Percentiles rank a stretch among this genome's conserved stretches.
phyloP scores from a whole-genome alignment of 2,888 invertebrate genomes.

The Raillietiella orientalis region DNA sequence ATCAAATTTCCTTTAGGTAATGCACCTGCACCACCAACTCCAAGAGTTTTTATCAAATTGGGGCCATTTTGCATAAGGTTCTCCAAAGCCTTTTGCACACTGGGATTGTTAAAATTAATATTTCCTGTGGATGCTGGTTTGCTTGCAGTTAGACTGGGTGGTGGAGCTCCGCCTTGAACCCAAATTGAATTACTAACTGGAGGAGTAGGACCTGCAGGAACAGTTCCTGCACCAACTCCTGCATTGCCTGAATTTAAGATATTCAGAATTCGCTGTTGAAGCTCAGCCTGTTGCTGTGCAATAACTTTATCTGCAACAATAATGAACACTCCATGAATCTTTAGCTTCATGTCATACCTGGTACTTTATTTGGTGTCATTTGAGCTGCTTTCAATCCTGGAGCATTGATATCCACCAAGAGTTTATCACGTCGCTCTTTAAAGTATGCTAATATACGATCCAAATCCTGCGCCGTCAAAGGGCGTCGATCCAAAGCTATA shows the following conservation, averaged over 20 bases:
- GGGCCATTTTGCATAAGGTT: conserved; percentile 15
- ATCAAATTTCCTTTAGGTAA: neutral
- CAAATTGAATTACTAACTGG: conserved; percentile 1
- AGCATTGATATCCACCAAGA: too few relatives aligned
- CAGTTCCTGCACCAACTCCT: conserved; percentile 9
- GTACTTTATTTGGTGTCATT: too few relatives aligned
- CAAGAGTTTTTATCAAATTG: neutral
- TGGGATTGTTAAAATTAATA: conserved; percentile 14
- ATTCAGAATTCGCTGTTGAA: conserved; percentile 42
- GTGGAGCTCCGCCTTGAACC: conserved; percentile 5
- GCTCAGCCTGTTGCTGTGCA: conserved; percentile 22
- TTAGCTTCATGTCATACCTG: too few relatives aligned
- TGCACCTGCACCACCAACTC: neutral
- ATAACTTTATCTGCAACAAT: too few relatives aligned
- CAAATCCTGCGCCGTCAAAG: too few relatives aligned
- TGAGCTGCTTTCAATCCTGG: too few relatives aligned
- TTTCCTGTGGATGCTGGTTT: conserved; percentile 3
- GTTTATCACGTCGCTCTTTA: too few relatives aligned
- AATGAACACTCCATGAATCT: too few relatives aligned
- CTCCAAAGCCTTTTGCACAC: conserved; percentile 14
- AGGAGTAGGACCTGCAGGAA: conserved; percentile 14
- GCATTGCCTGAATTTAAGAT: conserved; percentile 26
- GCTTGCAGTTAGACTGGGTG: conserved; percentile 2
- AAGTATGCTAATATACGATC: too few relatives aligned
- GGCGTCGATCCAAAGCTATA: too few relatives aligned